A percentile compares a stretch with the other conserved stretches of the same genome.
These are phyloP conservation scores for Fragum whitleyi DNA, from an alignment of 2,888 invertebrate species.

Conservation along the genomic window DNA sequence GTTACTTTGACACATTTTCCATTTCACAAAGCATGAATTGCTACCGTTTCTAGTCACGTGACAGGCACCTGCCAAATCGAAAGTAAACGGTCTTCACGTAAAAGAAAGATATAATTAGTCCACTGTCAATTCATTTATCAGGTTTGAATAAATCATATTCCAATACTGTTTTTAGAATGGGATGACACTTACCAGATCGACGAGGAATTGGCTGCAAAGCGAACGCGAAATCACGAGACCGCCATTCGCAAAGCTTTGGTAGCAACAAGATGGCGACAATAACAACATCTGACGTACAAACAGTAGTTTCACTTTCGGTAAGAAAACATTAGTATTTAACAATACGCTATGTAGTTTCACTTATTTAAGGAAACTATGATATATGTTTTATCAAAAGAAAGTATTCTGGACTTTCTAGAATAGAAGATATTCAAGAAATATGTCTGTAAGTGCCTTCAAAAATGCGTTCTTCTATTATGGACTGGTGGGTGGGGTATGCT, in stretches of 20 bases:
- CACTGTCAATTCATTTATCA: no score
- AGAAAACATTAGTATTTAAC: conserved; percentile 2
- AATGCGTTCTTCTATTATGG: background rate
- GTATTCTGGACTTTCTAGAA: no score
- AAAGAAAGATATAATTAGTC: no score
- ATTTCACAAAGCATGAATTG: conserved; percentile 51
- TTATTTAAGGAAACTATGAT: no score
- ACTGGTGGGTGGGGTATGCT: background rate
- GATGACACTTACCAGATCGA: no score
- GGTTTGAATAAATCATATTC: no score
- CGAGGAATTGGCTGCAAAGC: no score
- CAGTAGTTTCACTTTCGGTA: conserved; percentile 65
- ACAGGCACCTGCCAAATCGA: conserved; percentile 71
- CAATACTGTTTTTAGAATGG: no score
- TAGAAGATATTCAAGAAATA: no score
- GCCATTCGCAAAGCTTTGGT: conserved; percentile 67
- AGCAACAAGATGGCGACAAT: conserved; percentile 78
- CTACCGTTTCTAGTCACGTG: conserved; percentile 82
- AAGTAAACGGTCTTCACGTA: conserved; percentile 38
- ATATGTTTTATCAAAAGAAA: no score
- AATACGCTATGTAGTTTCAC: no score
- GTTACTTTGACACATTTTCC: conserved; percentile 20
- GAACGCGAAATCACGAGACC: conserved; percentile 45
- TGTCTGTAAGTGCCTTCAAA: background rate
- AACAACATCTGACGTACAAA: conserved; percentile 60